Conservation (phyloP, 2,888 invertebrate species). For the Acanthoscelides obtectus region DNA sequence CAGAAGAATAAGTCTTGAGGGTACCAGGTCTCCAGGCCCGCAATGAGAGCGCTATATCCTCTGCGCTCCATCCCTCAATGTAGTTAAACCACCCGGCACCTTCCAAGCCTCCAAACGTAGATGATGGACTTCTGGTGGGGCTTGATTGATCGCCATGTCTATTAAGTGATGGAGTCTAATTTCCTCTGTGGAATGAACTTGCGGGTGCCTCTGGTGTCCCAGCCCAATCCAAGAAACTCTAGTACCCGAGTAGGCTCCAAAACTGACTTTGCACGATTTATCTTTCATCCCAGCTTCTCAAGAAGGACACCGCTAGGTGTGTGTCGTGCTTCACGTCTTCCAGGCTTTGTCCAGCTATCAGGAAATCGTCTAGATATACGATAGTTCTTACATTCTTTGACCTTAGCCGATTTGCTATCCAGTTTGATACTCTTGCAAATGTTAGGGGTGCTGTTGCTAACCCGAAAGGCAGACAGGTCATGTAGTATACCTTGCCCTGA, state of each 20-base stretch:
- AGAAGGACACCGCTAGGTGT: not conserved
- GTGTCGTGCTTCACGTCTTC: not conserved
- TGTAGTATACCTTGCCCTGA: slow-evolving; percentile 13
- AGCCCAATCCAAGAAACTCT: slow-evolving; percentile 17
- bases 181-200: not conserved
- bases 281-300: not conserved
- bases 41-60: no score
- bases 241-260: not conserved
- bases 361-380: slow-evolving; percentile 24
- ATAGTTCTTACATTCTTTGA: slow-evolving; percentile 21
- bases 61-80: no score
- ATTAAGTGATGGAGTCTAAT: not conserved
- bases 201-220: slow-evolving; percentile 8
- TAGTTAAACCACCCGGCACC: no score
- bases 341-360: slow-evolving; percentile 9
- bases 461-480: slow-evolving; percentile 27
- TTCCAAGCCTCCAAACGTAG: no score
- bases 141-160: no score
- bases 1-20: no score
- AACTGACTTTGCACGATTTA: not conserved
- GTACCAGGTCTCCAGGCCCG: no score
- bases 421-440: slow-evolving; percentile 26
- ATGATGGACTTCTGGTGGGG: no score
- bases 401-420: slow-evolving; percentile 22
- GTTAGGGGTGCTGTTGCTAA: slow-evolving; percentile 25